These are phyloP conservation scores for Lepilemur septentrionalis DNA, from an alignment of 2,797 vertebrate species.

Conservation along the genomic window DNA sequence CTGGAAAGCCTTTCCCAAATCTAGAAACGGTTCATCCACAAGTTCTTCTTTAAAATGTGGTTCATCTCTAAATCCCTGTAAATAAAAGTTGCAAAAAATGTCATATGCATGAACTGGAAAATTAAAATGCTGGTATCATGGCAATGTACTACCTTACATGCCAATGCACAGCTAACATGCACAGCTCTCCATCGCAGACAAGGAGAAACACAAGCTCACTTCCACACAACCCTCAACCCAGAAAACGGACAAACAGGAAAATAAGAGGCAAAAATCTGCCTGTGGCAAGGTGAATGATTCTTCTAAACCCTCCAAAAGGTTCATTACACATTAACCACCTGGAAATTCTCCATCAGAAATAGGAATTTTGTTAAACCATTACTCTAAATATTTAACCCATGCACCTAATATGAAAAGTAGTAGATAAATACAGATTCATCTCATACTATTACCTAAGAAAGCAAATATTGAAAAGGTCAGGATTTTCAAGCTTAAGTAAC, in stretches of 20 bases:
- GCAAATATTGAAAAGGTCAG: background rate
- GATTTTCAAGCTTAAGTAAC: background rate
- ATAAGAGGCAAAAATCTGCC: background rate
- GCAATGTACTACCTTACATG: background rate
- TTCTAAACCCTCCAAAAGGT: slow-evolving; percentile 7
- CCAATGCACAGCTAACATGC: rapidly evolving
- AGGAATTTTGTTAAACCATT: background rate
- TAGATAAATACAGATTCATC: background rate
- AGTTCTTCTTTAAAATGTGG: slow-evolving; percentile 85
- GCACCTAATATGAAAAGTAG: background rate
- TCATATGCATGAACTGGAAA: background rate
- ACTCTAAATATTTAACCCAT: background rate
- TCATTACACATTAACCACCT: slow-evolving; percentile 32
- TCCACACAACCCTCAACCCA: background rate
- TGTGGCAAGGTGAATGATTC: background rate
- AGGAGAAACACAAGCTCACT: background rate
- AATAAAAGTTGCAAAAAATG: slow-evolving; percentile 35
- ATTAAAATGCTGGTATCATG: background rate
- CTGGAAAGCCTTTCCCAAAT: slow-evolving; percentile 86
- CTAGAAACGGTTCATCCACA: slow-evolving; percentile 88
- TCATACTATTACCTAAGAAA: background rate
- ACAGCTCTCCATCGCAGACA: background rate
- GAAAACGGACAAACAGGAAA: background rate
- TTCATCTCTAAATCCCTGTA: slow-evolving; percentile 87
- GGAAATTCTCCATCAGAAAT: background rate